Evolutionary conservation across 92 coral and sea anemone species (phyloP), one percentile per base, ranked within the genome.

Genomic region (Siderastrea siderea): DNA sequence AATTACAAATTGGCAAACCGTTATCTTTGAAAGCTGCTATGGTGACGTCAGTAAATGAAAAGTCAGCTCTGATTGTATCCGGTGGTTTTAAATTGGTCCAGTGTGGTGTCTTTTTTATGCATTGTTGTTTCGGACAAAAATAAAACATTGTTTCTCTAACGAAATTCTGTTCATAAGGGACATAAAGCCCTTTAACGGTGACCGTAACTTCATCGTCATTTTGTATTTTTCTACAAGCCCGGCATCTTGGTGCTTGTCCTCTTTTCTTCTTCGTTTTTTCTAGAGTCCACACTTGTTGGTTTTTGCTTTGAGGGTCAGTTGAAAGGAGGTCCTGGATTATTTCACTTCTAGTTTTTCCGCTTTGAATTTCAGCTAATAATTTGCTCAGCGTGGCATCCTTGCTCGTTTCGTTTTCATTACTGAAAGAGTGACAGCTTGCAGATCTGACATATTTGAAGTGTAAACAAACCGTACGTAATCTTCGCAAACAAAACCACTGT

Each of bases 221-320:
- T 58, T 82, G 86, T 45, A 53, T 53, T 53, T 53, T 53, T 53
- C 57, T 53, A 78, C 87, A 50, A 10, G 47, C 45, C 17, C 87
- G 63, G 46, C 87, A 83, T 49, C 87, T 57, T 14, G 83, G 87
- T 68, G 83, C n/a, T n/a, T n/a, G n/a, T n/a, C n/a, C n/a, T n/a
- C n/a, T n/a, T n/a, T n/a, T n/a, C n/a, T n/a, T n/a, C 73, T 49
- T 69, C 78, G 44, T 81, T 68, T 50, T 82, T 50, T 68, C 73
- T 45, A 82, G 46, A 68, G 73, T 51, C 86, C 86, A 82, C 50
- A 68, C 46, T 82, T 49, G 70, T 82, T 74, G 78, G 17, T 67
- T 12, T 51, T 62, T 17, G 9, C 59, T 82, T 68, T 71, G 57
- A 67, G 64, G 44, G 57, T 82, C 86, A 15, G 1, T 82, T 64